Base-by-base conservation (phyloP, 1,140 invertebrate species). In the Acromyrmex echinatior region DNA sequence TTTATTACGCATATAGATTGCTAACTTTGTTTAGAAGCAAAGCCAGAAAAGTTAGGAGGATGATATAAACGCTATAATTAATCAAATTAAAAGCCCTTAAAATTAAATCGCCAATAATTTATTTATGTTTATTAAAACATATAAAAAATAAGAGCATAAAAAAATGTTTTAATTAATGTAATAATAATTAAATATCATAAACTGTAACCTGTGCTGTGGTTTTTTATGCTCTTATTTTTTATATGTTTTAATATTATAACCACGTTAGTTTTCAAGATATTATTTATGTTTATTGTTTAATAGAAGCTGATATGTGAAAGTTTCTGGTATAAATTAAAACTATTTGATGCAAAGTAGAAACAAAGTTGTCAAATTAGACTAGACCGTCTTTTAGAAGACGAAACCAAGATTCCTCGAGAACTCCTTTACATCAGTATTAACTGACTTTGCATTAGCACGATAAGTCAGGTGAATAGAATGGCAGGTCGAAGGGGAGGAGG, bases 371-470 rank as follows among this genome's bases (percentile, higher is more conserved):
- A 49, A 28, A 45, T 60, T n/a, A 35, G n/a, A n/a, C 3, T 18
- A 28, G 65, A 71, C 25, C 25, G 25, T 25, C 25, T 71, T 21
- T 56, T 6, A 14, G 12, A 60, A 31, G 39, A 51, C 80, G 35
- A 45, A 58, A 45, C 35, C 68, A 18, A 74, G 56, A 25, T 45
- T 49, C 63, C 70, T 74, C 39, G 21, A 39, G 10, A 63, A 58
- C 66, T 25, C 62, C 73, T 49, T 70, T 70, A 49, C 39, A 51
- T 70, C 39, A 51, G 39, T 39, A 51, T 70, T 70, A 70, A 86
- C 87, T 90, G 90, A 90, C 91, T 92, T 92, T 91, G 89, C 92
- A 92, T 93, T 91, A 89, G 88, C 65, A 89, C 90, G 93, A 93
- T 93, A 93, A 93, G 73, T 89, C 49, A 77, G 84, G 80, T 76